These are phyloP conservation scores for Drosophila pegasa DNA, from an alignment of 2,888 invertebrate species.

Conservation along the genomic window DNA sequence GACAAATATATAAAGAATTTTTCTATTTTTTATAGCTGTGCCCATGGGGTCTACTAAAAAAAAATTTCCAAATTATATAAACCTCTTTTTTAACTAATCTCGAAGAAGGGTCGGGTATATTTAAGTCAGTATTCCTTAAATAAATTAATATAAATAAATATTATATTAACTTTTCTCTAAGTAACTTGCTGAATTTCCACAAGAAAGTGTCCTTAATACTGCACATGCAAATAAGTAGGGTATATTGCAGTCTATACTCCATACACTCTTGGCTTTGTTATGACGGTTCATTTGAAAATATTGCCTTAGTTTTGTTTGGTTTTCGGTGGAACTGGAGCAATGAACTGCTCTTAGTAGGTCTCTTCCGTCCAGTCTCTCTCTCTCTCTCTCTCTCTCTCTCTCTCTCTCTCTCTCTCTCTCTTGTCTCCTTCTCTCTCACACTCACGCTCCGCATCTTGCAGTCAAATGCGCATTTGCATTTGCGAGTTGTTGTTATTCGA, in stretches of 20 bases:
- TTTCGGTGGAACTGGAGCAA: conserved; percentile 58
- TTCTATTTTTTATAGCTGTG: too few species aligned
- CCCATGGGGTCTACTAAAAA: too few species aligned
- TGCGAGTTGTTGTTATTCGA: conserved; percentile 33
- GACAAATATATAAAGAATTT: too few species aligned
- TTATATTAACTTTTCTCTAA: too few species aligned
- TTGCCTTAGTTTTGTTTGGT: conserved; percentile 14
- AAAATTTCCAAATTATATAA: too few species aligned
- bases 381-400: background rate
- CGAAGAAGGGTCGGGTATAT: background rate
- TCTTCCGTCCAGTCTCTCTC: background rate
- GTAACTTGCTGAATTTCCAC: too few species aligned
- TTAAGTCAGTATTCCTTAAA: background rate
- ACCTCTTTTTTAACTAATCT: too few species aligned
- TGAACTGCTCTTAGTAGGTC: conserved; percentile 53
- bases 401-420: background rate
- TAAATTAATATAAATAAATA: too few species aligned
- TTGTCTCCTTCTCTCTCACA: background rate
- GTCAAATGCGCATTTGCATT: conserved; percentile 52
- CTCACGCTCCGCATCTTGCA: background rate
- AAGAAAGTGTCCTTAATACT: too few species aligned
- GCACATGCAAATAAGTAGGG: background rate
- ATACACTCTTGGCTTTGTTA: conserved; percentile 22
- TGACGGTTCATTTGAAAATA: conserved; percentile 32
- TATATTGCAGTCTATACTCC: conserved; percentile 19